Evolutionary conservation across 2,888 invertebrate genomes (phyloP), one percentile per base, ranked within the genome.

Genomic region (Ferdinandea cuprea): DNA sequence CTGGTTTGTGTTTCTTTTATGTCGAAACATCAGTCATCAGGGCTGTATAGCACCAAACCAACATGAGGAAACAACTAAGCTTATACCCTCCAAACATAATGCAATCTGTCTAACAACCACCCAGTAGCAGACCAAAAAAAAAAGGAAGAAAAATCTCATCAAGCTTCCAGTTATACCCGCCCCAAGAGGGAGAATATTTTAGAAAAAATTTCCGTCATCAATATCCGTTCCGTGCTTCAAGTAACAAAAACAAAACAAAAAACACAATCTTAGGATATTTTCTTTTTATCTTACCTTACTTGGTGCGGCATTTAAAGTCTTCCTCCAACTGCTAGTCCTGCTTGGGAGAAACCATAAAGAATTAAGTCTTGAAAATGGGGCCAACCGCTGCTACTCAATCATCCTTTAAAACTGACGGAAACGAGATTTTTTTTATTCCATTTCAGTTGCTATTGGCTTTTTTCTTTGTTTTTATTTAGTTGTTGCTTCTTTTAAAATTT

Each of bases 1-100:
- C 9, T 65, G 17, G 32, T 46, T 71, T 56, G 30, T 54, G 13
- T 35, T 65, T 69, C 50, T 52, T 69, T 63, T 28, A 59, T 68
- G 63, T 30, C 69, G 56, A 69, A 69, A 76, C 74, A 80, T 80
- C 80, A 74, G 74, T 80, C 80, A 80, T 73, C 61, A 71, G 44
- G 48, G 35, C 61, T 13, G 50, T 52, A 42, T 50, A 72, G 35
- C 59, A 28, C 6, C 65, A 21, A 66, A 46, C 37, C 9, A 44
- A 65, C 35, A 37, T 21, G 35, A 48, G 6, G 5, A 44, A 71
- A 58, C 46, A 48, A 63, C 30, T 42, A 48, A 63, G 35, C 78
- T 71, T 50, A 65, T 40, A 50, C 59, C 68, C 9, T 37, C 44
- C 28, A 25, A 19, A 25, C 37, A 59, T 21, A n/a, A 32, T 21